Conservation (phyloP, 1,140 invertebrate species). For the Hycleus phaleratus region DNA sequence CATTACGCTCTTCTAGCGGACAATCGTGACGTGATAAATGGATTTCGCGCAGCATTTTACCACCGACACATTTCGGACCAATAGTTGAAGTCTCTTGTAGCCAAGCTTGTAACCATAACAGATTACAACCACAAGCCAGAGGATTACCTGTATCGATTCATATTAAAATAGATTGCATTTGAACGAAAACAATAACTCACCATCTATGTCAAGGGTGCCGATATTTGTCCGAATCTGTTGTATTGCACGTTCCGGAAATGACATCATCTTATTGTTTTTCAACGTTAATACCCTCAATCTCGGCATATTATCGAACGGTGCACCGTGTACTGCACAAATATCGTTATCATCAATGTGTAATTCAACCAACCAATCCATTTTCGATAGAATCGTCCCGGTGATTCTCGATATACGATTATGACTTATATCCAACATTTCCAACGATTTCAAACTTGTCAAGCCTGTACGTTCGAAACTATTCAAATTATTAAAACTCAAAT, state of each 20-base stretch:
- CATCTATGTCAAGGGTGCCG: conserved; percentile 75
- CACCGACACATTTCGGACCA: conserved; percentile 68
- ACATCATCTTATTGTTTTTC: conserved; percentile 67
- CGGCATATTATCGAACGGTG: conserved; percentile 73
- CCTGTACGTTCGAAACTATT: conserved; percentile 63
- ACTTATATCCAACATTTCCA: conserved; percentile 75
- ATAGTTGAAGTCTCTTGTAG: conserved; percentile 59
- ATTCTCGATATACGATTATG: conserved; percentile 67
- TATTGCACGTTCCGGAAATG: conserved; percentile 66
- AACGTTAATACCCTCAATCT: conserved; percentile 70
- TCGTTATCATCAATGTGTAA: conserved; percentile 70
- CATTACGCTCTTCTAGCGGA: conserved; percentile 42
- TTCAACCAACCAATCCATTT: conserved; percentile 77
- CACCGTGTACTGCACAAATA: conserved; percentile 60
- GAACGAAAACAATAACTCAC: conserved; percentile 44
- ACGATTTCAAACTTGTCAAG: conserved; percentile 57
- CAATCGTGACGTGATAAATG: conserved; percentile 62
- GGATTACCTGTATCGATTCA: conserved; percentile 60
- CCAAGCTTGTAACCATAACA: conserved; percentile 77
- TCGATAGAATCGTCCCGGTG: conserved; percentile 51
- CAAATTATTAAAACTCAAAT: conserved; percentile 72
- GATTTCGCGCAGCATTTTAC: conserved; percentile 60
- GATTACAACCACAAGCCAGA: conserved; percentile 67
- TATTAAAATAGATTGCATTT: background rate
- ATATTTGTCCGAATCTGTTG: conserved; percentile 69